Base-by-base conservation (phyloP, 2,113 vertebrate species). In the Columbina picui region DNA sequence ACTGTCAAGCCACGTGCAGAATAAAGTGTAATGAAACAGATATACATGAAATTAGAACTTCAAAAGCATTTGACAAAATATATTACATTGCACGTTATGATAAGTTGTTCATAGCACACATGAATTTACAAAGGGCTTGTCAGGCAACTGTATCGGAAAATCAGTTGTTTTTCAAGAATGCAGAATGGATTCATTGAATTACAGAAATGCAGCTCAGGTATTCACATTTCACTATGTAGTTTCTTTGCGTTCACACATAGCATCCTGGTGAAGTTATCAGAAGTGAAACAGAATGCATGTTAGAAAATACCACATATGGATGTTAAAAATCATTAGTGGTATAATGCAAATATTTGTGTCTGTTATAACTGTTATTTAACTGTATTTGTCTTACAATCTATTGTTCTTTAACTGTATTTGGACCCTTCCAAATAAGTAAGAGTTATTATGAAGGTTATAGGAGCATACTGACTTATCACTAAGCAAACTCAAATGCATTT, bases 121-220 rank as follows among this genome's bases (percentile, higher is more conserved):
- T 92, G 76, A 95, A 90, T 94, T 73, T 91, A 75, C 71, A 87
- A 82, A 87, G 50, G 49, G n/a, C 87, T 93, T 87, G 76, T 60
- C 86, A 41, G 84, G 63, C 87, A 96, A 32, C 53, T 87, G 1
- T 77, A 76, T 89, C 57, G 91, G 57, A 92, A 91, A 88, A 81
- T 57, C 19, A 57, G 26, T 32, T 88, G 82, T 96, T 94, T 84
- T n/a, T 90, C 69, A 83, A 65, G 41, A 53, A 89, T 55, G 29
- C 36, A 30, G 41, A 75, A 75, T 88, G 18, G 43, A 96, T 34
- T 91, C 20, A 84, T 69, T 88, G 26, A 90, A 68, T 88, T 80
- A 39, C 6, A 85, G 86, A 93, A 91, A 75, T 67, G 86, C 64
- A 94, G 7, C 14, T 89, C 30, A 63, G 43, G 65, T 78, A 50